Conservation (phyloP, 2,888 invertebrate genomes). For the Molorchus minor region DNA sequence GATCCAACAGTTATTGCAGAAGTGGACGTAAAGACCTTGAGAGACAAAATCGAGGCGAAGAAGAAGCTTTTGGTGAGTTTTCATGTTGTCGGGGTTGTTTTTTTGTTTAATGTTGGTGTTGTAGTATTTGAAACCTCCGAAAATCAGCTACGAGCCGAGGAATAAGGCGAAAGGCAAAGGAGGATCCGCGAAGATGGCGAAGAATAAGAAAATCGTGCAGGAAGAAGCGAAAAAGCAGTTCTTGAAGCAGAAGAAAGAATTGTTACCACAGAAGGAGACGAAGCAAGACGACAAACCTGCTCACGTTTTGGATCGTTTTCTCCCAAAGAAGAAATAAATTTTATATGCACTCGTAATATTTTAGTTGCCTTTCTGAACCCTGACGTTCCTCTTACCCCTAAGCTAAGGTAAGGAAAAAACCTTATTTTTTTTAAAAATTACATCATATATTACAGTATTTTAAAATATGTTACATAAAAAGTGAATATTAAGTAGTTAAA, state of each 20-base stretch:
- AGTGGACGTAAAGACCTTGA: constrained; percentile 82
- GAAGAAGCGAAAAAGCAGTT: constrained; percentile 73
- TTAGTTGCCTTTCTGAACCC: background rate
- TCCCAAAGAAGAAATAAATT: constrained; percentile 64
- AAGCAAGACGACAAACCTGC: constrained; percentile 49
- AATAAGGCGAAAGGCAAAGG: constrained; percentile 82
- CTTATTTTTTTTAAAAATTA: background rate
- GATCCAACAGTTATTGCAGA: constrained; percentile 84
- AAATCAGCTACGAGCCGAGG: constrained; percentile 79
- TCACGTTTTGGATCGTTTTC: constrained; percentile 76
- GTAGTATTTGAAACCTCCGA: constrained; percentile 79
- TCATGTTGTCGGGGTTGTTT: too few relatives aligned
- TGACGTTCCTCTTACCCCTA: background rate
- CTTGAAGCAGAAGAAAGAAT: constrained; percentile 63
- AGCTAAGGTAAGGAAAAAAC: background rate
- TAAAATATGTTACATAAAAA: background rate
- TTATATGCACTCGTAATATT: background rate
- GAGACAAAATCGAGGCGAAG: constrained; percentile 81
- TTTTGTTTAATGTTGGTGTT: constrained; percentile 52
- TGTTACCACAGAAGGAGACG: constrained; percentile 58
- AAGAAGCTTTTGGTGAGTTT: constrained; percentile 74
- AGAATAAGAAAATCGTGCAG: constrained; percentile 80
- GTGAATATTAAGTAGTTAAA: constrained; percentile 8
- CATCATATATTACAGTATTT: constrained; percentile 2
- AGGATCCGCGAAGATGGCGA: constrained; percentile 75